These are phyloP conservation scores for Pyrrhosoma nymphula DNA, from an alignment of 2,888 invertebrate genomes.

Conservation along the genomic window DNA sequence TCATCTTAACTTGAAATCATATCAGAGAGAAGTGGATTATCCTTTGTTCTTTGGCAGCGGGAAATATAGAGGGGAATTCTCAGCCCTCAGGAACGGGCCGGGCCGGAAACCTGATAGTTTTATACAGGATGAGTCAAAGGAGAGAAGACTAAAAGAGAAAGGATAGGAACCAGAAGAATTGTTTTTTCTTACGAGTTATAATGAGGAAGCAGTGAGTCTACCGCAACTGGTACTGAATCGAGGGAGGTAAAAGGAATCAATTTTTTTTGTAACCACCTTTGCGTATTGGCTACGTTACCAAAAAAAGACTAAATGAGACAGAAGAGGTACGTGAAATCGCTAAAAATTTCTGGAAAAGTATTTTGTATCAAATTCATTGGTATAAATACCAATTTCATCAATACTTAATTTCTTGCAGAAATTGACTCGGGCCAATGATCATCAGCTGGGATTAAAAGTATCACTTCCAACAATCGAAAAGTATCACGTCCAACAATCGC, in stretches of 20 bases:
- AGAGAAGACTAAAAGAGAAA: not conserved
- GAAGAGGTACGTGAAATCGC: too few relatives aligned
- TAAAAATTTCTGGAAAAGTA: too few relatives aligned
- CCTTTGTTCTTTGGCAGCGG: not conserved
- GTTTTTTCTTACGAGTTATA: not conserved
- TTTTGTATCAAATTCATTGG: too few relatives aligned
- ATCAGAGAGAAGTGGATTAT: not conserved
- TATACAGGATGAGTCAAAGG: not conserved
- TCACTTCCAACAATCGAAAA: too few relatives aligned
- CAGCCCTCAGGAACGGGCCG: not conserved
- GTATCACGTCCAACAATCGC: too few relatives aligned
- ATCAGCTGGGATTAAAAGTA: too few relatives aligned
- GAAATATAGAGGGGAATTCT: not conserved
- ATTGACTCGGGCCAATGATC: too few relatives aligned
- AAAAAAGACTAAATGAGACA: too few relatives aligned
- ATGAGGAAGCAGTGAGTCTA: not conserved
- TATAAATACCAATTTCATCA: too few relatives aligned
- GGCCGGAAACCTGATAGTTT: not conserved
- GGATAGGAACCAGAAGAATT: not conserved
- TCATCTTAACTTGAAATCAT: not conserved
- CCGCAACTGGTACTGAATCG: not conserved
- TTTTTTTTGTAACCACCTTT: too few relatives aligned
- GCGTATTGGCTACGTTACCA: too few relatives aligned
- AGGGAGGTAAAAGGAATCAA: not conserved
- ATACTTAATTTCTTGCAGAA: too few relatives aligned